Conservation (phyloP, 2,888 invertebrate genomes). For the Pristionchus japonicus region DNA sequence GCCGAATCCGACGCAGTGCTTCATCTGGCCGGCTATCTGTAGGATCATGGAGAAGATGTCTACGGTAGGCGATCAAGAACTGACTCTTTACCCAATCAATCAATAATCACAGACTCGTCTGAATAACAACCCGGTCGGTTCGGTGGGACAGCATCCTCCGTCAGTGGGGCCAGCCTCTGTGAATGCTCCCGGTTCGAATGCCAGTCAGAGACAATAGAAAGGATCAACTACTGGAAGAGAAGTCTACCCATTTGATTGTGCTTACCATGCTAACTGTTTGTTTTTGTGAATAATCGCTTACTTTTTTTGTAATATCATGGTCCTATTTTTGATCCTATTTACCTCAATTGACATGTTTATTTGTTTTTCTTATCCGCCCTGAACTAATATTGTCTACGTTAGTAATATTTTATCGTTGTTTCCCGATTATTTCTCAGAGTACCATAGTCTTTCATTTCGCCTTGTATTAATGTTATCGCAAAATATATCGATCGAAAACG, state of each 20-base stretch:
- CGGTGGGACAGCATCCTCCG: conserved; percentile 16
- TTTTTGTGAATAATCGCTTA: background rate
- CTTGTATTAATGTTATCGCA: conserved; percentile 36
- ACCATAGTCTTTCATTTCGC: conserved; percentile 23
- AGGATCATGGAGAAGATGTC: conserved; percentile 21
- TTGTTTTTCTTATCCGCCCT: background rate
- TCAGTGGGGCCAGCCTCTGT: conserved; percentile 25
- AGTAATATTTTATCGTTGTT: conserved; percentile 9
- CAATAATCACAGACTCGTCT: conserved; percentile 3
- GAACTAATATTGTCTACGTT: conserved; percentile 35
- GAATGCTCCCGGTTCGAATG: conserved; percentile 40
- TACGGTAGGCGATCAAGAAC: background rate
- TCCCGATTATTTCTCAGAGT: conserved; percentile 29
- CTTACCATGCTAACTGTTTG: background rate
- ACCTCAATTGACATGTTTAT: background rate
- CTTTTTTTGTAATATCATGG: background rate
- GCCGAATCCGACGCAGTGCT: background rate
- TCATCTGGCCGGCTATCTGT: conserved; percentile 22
- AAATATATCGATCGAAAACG: conserved; percentile 32
- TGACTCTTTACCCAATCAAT: too few relatives aligned
- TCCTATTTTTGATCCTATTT: background rate
- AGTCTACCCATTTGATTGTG: background rate
- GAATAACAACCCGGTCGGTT: background rate
- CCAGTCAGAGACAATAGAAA: conserved; percentile 35
- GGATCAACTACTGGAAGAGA: too few relatives aligned